Evolutionary conservation across 2,888 invertebrate genomes (phyloP).

Genomic region (Tipula unca): DNA sequence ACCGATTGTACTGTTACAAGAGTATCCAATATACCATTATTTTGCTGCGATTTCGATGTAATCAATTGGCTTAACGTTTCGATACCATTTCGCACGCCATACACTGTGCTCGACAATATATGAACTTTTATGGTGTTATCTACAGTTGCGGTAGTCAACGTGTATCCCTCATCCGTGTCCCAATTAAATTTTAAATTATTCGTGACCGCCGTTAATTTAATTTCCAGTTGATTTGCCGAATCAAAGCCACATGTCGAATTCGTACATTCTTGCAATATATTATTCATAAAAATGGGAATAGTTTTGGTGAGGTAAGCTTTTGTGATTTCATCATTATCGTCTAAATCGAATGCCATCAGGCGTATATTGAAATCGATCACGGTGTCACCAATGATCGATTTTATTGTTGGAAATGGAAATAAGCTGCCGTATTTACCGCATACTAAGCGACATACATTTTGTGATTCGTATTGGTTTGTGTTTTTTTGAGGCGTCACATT

Average conservation of each 20-base stretch:
- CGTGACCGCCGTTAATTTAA: slow-evolving; percentile 48
- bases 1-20: slow-evolving; percentile 54
- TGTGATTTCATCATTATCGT: slow-evolving; percentile 43
- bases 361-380: slow-evolving; percentile 47
- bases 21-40: slow-evolving; percentile 30
- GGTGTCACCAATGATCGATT: slow-evolving; percentile 37
- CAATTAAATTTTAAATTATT: slow-evolving; percentile 48
- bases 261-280: slow-evolving; percentile 52
- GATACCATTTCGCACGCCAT: slow-evolving; percentile 65
- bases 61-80: slow-evolving; percentile 68
- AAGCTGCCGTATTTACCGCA: slow-evolving; percentile 60
- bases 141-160: slow-evolving; percentile 47
- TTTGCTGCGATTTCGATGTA: slow-evolving; percentile 32
- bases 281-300: slow-evolving; percentile 47
- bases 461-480: slow-evolving; percentile 37
- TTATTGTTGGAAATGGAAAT: slow-evolving; percentile 60
- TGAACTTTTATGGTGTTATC: slow-evolving; percentile 46
- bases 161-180: slow-evolving; percentile 63
- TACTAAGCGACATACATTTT: slow-evolving; percentile 56
- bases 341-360: slow-evolving; percentile 45
- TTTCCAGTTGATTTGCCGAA: slow-evolving; percentile 47
- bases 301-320: slow-evolving; percentile 48
- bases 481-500: not conserved
- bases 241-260: slow-evolving; percentile 40
- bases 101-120: slow-evolving; percentile 54